Evolutionary conservation across 2,797 vertebrate species (phyloP).

Genomic region (Nyctalus aviator): DNA sequence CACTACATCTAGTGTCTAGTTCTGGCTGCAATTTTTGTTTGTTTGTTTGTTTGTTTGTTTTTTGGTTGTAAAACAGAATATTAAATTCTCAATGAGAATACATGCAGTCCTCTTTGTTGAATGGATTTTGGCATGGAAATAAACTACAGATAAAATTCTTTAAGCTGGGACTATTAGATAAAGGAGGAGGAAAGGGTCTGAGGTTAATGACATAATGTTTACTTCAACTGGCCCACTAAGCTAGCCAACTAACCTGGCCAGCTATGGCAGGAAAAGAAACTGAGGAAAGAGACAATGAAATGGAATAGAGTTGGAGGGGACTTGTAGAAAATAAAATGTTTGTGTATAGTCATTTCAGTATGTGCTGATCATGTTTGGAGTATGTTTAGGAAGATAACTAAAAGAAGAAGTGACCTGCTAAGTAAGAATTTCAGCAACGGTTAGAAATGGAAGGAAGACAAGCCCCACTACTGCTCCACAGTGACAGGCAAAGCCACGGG

Average conservation of each 20-base stretch:
- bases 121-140: neutral
- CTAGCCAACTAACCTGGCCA: neutral
- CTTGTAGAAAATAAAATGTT: neutral
- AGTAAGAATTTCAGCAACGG: neutral
- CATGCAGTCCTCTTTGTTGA: neutral
- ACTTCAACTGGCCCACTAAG: neutral
- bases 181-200: neutral
- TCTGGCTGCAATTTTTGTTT: neutral
- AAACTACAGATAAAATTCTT: conserved; percentile 29
- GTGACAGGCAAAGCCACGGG: neutral
- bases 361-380: neutral
- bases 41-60: too few species aligned
- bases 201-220: conserved; percentile 35
- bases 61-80: neutral
- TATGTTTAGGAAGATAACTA: neutral
- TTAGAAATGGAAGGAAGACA: neutral
- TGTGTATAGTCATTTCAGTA: neutral
- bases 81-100: neutral
- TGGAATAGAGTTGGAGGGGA: neutral
- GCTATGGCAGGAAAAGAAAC: neutral
- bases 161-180: neutral
- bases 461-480: neutral
- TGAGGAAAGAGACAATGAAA: neutral
- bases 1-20: conserved; percentile 26
- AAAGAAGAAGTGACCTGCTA: conserved; percentile 24